Conservation (phyloP, 2,797 vertebrate species). For the Pogoniulus pusillus region DNA sequence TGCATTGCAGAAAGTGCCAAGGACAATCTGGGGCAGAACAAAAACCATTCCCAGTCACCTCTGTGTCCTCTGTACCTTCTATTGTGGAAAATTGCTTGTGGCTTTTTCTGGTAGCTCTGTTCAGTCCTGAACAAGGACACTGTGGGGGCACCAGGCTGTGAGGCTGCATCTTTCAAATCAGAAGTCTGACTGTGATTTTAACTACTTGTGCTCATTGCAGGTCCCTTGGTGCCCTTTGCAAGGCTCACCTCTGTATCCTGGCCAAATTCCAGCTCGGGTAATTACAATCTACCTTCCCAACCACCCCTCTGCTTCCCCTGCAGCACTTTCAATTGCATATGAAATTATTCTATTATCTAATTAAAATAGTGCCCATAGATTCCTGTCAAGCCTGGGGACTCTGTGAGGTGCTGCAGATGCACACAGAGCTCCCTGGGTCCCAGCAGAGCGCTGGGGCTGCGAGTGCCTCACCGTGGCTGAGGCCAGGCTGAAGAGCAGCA, state of each 20-base stretch:
- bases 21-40: not conserved
- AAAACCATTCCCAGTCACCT: slow-evolving; percentile 9
- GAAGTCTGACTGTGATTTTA: not conserved
- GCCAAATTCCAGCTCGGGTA: slow-evolving; percentile 67
- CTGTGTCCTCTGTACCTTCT: not conserved
- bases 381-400: not conserved
- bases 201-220: not conserved
- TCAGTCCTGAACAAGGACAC: not conserved
- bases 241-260: slow-evolving; percentile 44
- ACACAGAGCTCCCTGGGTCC: rapidly evolving
- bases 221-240: not conserved
- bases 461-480: not conserved
- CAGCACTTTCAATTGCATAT: slow-evolving; percentile 46
- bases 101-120: slow-evolving; percentile 22
- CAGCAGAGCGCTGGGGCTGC: not conserved
- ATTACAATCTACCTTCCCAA: slow-evolving; percentile 57
- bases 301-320: slow-evolving; percentile 31
- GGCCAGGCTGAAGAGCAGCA: not conserved
- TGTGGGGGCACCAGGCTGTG: slow-evolving; percentile 12
- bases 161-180: slow-evolving; percentile 6
- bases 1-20: not conserved
- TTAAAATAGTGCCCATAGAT: slow-evolving; percentile 34
- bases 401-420: not conserved
- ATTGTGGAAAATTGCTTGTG: not conserved
- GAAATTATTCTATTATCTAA: slow-evolving; percentile 63